Evolutionary conservation across 2,113 vertebrate genomes (phyloP).

Genomic region (Eonycteris spelaea): DNA sequence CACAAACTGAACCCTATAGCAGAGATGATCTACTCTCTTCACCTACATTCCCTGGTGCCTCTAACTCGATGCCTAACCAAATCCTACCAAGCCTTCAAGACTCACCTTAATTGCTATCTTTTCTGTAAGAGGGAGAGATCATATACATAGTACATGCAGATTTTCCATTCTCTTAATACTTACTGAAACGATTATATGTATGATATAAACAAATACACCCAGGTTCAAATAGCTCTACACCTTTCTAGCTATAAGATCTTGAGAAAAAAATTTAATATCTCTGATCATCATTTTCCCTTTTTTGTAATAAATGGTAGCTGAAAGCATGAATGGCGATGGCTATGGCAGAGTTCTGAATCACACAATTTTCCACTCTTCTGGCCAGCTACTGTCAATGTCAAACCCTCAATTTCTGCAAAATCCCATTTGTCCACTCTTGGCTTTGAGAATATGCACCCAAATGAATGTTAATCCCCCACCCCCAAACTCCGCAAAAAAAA

Average conservation of each 20-base stretch:
- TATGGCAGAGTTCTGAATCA: neutral
- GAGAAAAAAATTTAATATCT: neutral
- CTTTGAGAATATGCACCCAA: neutral
- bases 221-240: neutral
- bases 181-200: neutral
- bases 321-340: neutral
- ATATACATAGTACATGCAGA: neutral
- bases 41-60: neutral
- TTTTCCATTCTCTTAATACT: neutral
- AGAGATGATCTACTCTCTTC: neutral
- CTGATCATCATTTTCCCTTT: neutral
- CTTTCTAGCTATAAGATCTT: neutral
- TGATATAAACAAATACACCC: neutral
- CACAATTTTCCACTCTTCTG: neutral
- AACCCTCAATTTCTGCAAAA: neutral
- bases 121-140: neutral
- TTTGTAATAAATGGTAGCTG: neutral
- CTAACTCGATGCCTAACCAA: neutral
- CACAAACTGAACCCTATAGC: neutral
- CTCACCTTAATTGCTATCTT: neutral
- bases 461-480: neutral
- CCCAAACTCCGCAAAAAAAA: too few species aligned
- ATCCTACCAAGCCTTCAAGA: neutral
- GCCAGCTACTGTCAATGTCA: neutral
- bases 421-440: neutral